Conservation (phyloP, 2,113 vertebrate genomes). For the Isurus oxyrinchus region DNA sequence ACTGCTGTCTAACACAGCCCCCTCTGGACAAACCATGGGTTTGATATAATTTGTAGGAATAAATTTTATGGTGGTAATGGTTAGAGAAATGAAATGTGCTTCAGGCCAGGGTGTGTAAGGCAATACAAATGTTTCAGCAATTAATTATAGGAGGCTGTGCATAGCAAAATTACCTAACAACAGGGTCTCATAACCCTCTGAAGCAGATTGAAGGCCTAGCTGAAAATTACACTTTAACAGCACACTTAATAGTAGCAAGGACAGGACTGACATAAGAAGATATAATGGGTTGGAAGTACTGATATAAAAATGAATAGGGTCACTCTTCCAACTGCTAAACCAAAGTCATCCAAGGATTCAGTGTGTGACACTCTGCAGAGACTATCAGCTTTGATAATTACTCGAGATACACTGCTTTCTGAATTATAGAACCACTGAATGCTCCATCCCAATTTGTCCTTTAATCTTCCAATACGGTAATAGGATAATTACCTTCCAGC, state of each 20-base stretch:
- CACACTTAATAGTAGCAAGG: background rate
- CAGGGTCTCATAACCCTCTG: background rate
- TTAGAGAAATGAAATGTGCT: background rate
- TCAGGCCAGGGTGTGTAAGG: background rate
- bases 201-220: background rate
- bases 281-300: conserved; percentile 3
- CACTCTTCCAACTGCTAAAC: background rate
- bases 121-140: background rate
- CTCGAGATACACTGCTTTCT: background rate
- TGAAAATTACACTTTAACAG: background rate
- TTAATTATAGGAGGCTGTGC: background rate
- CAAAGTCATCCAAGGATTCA: background rate
- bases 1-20: no score
- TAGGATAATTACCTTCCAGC: conserved; percentile 30
- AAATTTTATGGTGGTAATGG: background rate
- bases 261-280: background rate
- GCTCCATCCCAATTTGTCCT: background rate
- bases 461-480: conserved; percentile 27
- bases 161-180: background rate
- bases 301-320: background rate
- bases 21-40: background rate
- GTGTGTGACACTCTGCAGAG: background rate
- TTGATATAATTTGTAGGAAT: background rate
- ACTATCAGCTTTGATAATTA: conserved; percentile 13
- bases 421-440: background rate